Conservation (phyloP, 2,113 vertebrate species). For the Mustela nigripes region DNA sequence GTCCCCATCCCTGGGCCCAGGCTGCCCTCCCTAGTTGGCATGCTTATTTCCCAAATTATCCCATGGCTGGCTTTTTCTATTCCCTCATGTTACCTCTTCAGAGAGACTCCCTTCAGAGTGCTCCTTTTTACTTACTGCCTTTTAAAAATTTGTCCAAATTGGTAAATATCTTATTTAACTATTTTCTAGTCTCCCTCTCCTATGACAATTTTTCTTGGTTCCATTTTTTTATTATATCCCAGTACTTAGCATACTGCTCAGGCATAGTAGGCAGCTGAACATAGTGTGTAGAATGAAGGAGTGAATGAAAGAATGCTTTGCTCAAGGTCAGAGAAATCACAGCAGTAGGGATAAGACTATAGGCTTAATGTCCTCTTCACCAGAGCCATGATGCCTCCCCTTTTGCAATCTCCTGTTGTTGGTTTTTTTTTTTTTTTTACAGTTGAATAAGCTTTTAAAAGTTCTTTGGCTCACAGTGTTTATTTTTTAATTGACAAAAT, state of each 20-base stretch:
- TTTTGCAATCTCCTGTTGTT: not conserved
- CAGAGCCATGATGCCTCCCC: not conserved
- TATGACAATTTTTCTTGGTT: not conserved
- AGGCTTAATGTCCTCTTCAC: not conserved
- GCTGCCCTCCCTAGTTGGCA: not conserved
- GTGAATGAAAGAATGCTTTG: not conserved
- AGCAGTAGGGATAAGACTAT: not conserved
- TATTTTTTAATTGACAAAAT: not conserved
- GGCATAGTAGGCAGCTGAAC: not conserved
- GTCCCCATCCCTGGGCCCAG: not conserved
- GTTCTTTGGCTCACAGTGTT: not conserved
- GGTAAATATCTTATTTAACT: not conserved
- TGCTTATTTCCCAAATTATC: not conserved
- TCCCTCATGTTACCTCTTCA: not conserved
- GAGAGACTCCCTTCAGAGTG: not conserved
- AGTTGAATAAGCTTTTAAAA: not conserved
- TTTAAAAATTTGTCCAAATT: not conserved
- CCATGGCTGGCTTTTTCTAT: not conserved
- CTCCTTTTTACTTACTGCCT: not conserved
- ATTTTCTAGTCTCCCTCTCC: not conserved
- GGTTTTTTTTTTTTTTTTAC: not conserved
- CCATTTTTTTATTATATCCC: not conserved
- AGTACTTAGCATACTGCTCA: not conserved
- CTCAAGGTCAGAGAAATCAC: not conserved
- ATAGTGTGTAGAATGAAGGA: not conserved